phyloP scores from a whole-genome alignment of 2,888 invertebrate genomes.

The Eulithis prunata region DNA sequence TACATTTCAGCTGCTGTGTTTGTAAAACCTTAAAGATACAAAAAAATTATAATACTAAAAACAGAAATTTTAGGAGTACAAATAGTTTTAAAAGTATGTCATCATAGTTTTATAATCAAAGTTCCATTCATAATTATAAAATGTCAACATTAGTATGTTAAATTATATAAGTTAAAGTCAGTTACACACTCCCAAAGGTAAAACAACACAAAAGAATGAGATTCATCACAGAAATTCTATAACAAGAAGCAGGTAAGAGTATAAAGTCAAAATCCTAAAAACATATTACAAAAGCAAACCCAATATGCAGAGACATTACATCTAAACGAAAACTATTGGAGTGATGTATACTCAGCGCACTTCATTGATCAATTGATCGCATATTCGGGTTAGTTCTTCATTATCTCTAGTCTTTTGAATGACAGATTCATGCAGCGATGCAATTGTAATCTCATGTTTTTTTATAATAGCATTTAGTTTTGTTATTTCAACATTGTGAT shows the following conservation, averaged over 20 bases:
- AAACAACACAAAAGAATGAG: constrained; percentile 31
- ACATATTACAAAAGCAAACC: constrained; percentile 41
- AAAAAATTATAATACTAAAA: constrained; percentile 6
- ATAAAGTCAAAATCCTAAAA: constrained; percentile 28
- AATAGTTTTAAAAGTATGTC: constrained; percentile 5
- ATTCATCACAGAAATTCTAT: constrained; percentile 41
- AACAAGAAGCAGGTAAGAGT: constrained; percentile 22
- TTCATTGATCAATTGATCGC: constrained; percentile 94
- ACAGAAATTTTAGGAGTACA: constrained; percentile 1
- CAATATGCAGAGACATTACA: constrained; percentile 32
- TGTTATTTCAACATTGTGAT: constrained; percentile 90
- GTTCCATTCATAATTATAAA: constrained; percentile 7
- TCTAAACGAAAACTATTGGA: constrained; percentile 19
- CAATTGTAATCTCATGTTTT: constrained; percentile 93
- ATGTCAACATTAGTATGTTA: constrained; percentile 22
- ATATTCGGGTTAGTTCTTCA: constrained; percentile 93
- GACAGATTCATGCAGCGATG: constrained; percentile 91
- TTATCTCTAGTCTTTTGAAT: constrained; percentile 95
- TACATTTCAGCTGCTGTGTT: neutral
- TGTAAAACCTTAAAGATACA: neutral
- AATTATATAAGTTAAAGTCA: constrained; percentile 15
- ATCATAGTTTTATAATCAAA: neutral
- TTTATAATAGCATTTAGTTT: constrained; percentile 93
- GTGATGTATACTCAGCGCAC: constrained; percentile 55
- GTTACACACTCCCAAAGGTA: constrained; percentile 12